A percentile compares a stretch with the other conserved stretches of the same genome.
Conservation (phyloP, 2,888 invertebrate genomes). For the Parochlus steinenii region DNA sequence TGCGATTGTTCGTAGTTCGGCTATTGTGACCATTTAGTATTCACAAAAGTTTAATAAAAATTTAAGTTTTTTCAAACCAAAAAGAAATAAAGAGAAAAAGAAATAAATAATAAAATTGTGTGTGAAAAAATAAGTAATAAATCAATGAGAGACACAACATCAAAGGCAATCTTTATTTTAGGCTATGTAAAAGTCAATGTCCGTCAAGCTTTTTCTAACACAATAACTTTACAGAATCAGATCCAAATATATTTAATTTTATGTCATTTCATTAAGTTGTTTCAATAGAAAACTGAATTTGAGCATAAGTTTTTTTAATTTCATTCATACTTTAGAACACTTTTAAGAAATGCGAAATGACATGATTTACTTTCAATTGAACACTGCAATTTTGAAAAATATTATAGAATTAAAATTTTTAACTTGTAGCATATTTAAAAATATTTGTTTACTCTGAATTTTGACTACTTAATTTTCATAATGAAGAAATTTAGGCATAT, state of each 20-base stretch:
- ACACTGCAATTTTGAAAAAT: too few species aligned
- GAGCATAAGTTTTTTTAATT: too few species aligned
- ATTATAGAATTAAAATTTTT: conserved; percentile 5
- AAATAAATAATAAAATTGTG: conserved; percentile 15
- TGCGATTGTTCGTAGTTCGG: conserved; percentile 23
- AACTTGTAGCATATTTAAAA: not conserved
- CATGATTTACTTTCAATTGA: too few species aligned
- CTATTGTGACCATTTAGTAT: conserved; percentile 15
- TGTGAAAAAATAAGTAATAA: conserved; percentile 13
- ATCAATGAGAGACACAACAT: conserved; percentile 8
- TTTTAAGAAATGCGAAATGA: too few species aligned
- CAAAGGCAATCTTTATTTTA: conserved; percentile 1
- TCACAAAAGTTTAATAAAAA: not conserved
- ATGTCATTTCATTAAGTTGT: too few species aligned
- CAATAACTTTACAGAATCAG: too few species aligned
- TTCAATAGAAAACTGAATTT: too few species aligned
- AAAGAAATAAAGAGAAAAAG: conserved; percentile 15
- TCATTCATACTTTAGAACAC: too few species aligned
- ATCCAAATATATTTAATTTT: too few species aligned
- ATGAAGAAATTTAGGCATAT: too few species aligned
- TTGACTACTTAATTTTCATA: not conserved
- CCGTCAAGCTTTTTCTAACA: too few species aligned
- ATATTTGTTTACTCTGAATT: not conserved
- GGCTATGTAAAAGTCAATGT: too few species aligned
- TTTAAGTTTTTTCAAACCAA: conserved; percentile 14